Evolutionary conservation across 2,113 vertebrate genomes (phyloP).

Genomic region (Ctenodactylus gundi): DNA sequence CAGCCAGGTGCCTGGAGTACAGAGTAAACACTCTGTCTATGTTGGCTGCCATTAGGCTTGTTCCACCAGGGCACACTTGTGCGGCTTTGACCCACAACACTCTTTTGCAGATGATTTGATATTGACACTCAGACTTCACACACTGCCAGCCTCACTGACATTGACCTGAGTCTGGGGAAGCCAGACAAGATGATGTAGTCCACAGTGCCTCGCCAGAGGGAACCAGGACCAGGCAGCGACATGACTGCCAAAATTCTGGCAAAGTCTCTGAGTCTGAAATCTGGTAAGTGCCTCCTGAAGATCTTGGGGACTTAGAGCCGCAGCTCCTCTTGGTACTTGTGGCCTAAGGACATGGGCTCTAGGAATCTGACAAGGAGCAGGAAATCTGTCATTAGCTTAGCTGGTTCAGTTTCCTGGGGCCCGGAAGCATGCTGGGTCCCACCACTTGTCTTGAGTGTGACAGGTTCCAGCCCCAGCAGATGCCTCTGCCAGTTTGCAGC

Average conservation of each 20-base stretch:
- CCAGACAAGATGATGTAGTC: neutral
- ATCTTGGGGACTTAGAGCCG: neutral
- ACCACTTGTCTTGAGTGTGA: neutral
- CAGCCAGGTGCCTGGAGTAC: neutral
- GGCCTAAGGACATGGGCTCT: neutral
- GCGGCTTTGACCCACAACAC: neutral
- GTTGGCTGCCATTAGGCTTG: neutral
- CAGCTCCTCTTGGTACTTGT: neutral
- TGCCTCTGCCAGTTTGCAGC: conserved; percentile 39
- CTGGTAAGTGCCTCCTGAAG: neutral
- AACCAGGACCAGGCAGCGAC: neutral
- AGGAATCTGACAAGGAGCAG: neutral
- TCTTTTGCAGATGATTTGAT: neutral
- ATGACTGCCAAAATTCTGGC: neutral
- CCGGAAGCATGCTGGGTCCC: neutral
- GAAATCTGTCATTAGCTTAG: neutral
- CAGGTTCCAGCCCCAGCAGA: conserved; percentile 54
- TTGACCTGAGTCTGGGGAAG: too few species aligned
- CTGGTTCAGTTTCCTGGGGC: neutral
- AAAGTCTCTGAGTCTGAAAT: neutral
- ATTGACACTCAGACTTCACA: neutral
- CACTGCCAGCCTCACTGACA: neutral
- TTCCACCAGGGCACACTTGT: neutral
- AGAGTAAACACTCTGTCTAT: too few species aligned
- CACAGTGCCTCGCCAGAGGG: rapidly evolving